Evolutionary conservation across 1,140 invertebrate species (phyloP).

Genomic region (Lordiphosa clarofinis): DNA sequence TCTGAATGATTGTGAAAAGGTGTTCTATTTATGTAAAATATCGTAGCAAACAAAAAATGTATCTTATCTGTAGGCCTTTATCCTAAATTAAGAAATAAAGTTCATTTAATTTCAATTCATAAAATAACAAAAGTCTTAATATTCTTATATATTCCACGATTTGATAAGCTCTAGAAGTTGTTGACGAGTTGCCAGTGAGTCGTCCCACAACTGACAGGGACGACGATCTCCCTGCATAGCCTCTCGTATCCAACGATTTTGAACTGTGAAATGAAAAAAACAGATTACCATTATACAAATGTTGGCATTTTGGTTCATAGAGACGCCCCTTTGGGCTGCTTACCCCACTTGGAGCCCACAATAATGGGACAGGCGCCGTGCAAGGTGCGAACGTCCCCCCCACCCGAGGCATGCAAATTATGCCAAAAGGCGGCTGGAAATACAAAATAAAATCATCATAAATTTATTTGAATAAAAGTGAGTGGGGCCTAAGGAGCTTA

Average conservation of each 20-base stretch:
- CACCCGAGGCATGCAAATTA: constrained; percentile 94
- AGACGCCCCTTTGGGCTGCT: constrained; percentile 6
- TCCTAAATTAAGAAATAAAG: too few relatives aligned
- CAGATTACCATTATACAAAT: constrained; percentile 4
- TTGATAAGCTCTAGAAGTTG: constrained; percentile 16
- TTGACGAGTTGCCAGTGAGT: constrained; percentile 8
- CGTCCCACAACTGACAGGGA: constrained; percentile 54
- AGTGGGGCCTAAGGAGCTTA: background rate
- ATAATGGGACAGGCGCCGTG: constrained; percentile 99
- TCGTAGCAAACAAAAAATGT: too few relatives aligned
- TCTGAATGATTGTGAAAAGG: too few relatives aligned
- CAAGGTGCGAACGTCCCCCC: constrained; percentile 92
- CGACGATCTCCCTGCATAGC: constrained; percentile 48
- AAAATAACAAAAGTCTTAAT: too few relatives aligned
- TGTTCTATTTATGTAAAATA: too few relatives aligned
- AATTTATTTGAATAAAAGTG: constrained; percentile 5
- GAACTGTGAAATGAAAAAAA: constrained; percentile 34
- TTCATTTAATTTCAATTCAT: too few relatives aligned
- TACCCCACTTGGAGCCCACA: constrained; percentile 96
- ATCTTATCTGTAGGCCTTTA: too few relatives aligned
- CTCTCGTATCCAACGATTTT: constrained; percentile 73
- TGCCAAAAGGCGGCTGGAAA: constrained; percentile 95
- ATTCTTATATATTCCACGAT: too few relatives aligned
- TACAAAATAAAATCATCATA: background rate
- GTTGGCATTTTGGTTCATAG: background rate